phyloP scores from a whole-genome alignment of 2,888 invertebrate species.

The Chloroclysta siterata region DNA sequence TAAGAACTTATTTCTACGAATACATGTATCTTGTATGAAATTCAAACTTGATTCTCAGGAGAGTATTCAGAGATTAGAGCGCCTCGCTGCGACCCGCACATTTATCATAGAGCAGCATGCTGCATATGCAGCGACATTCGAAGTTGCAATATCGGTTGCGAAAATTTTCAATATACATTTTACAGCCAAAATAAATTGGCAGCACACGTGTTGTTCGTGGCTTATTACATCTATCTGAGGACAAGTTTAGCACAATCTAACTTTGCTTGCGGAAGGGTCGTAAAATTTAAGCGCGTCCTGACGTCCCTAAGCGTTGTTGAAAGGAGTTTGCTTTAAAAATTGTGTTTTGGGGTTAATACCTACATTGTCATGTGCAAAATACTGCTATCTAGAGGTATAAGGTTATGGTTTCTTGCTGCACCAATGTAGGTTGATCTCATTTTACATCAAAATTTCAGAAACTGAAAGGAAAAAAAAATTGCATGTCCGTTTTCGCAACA shows the following conservation, averaged over 20 bases:
- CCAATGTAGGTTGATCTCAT: background rate
- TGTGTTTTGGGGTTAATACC: constrained; percentile 3
- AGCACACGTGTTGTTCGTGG: constrained; percentile 27
- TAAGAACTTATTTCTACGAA: too few relatives aligned
- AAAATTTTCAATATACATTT: constrained; percentile 29
- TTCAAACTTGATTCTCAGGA: background rate
- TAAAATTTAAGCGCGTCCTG: constrained; percentile 55
- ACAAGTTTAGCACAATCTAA: constrained; percentile 31
- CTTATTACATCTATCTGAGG: constrained; percentile 22
- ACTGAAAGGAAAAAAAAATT: background rate
- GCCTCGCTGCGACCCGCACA: background rate
- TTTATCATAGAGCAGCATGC: background rate
- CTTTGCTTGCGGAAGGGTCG: constrained; percentile 32
- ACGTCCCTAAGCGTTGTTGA: constrained; percentile 43
- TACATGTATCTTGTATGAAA: too few relatives aligned
- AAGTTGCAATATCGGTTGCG: constrained; percentile 17
- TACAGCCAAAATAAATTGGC: constrained; percentile 20
- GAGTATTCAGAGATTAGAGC: background rate
- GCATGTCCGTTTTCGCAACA: constrained; percentile 2
- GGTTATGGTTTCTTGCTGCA: background rate
- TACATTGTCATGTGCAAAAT: background rate
- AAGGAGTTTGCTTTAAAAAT: constrained; percentile 38
- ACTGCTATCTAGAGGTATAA: background rate
- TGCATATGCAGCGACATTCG: background rate
- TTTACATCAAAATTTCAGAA: background rate